These are phyloP conservation scores for Ruditapes philippinarum DNA, from an alignment of 1,140 invertebrate genomes.

Conservation along the genomic window DNA sequence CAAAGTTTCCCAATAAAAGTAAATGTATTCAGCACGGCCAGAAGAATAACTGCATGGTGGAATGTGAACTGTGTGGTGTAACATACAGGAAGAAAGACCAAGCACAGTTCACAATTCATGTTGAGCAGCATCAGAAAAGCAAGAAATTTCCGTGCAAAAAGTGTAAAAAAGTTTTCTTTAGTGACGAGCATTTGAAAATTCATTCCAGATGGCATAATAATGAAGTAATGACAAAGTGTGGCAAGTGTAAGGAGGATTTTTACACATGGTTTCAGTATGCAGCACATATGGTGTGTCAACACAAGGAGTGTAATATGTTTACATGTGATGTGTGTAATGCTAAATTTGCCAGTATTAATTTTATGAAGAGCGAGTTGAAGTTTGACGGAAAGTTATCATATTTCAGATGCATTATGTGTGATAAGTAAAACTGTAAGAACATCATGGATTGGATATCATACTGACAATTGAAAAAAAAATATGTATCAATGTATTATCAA, in stretches of 20 bases:
- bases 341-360: slow-evolving; percentile 54
- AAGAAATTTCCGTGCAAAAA: neutral
- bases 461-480: no score
- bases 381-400: slow-evolving; percentile 56
- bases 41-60: slow-evolving; percentile 5
- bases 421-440: neutral
- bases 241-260: neutral
- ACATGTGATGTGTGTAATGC: slow-evolving; percentile 55
- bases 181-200: slow-evolving; percentile 31
- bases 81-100: slow-evolving; percentile 40
- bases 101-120: slow-evolving; percentile 27
- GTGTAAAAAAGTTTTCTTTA: slow-evolving; percentile 45
- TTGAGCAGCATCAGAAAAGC: slow-evolving; percentile 28
- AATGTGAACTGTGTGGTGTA: slow-evolving; percentile 51
- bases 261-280: slow-evolving; percentile 58
- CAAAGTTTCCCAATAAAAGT: slow-evolving; percentile 12
- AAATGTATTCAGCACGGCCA: slow-evolving; percentile 33
- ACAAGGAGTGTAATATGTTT: slow-evolving; percentile 18
- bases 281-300: slow-evolving; percentile 25
- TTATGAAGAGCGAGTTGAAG: slow-evolving; percentile 42
- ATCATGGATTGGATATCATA: no score
- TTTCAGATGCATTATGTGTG: slow-evolving; percentile 56
- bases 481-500: no score
- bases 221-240: neutral
- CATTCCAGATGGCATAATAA: slow-evolving; percentile 14